Evolutionary conservation across 1,140 invertebrate species (phyloP).

Genomic region (Ganaspis sp.): DNA sequence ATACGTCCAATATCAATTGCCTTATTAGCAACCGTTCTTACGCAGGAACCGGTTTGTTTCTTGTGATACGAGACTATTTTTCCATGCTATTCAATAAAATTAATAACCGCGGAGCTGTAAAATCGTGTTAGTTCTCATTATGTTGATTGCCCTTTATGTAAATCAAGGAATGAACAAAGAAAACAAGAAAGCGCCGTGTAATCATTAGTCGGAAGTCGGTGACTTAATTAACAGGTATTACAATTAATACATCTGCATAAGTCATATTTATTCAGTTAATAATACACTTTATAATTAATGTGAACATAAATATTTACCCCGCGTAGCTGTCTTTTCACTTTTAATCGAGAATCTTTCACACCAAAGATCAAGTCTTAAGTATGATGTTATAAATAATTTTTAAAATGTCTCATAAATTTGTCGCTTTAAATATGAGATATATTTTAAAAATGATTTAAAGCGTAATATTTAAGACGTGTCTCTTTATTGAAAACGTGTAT

Average conservation of each 20-base stretch:
- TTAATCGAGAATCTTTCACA: too few relatives aligned
- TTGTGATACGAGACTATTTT: slow-evolving; percentile 10
- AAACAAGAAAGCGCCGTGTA: not conserved
- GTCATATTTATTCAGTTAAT: not conserved
- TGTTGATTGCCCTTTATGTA: slow-evolving; percentile 25
- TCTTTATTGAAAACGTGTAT: too few relatives aligned
- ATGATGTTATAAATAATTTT: too few relatives aligned
- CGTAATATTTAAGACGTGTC: too few relatives aligned
- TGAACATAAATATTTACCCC: too few relatives aligned
- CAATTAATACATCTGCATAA: not conserved
- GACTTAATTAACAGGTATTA: not conserved
- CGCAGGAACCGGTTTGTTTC: not conserved
- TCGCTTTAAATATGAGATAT: too few relatives aligned
- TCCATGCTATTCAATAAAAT: slow-evolving; percentile 19
- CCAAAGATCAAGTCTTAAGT: too few relatives aligned
- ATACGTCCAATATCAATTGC: slow-evolving; percentile 3
- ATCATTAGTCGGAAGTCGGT: not conserved
- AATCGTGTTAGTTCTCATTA: slow-evolving; percentile 16
- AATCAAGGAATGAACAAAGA: slow-evolving; percentile 3
- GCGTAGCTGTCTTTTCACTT: too few relatives aligned
- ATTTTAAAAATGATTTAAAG: too few relatives aligned
- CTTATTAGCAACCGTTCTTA: slow-evolving; percentile 3
- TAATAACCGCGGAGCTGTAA: not conserved
- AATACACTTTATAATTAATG: not conserved
- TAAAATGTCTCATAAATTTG: too few relatives aligned